phyloP scores from a whole-genome alignment of 2,113 vertebrate genomes.

The Oreocharis arfaki region DNA sequence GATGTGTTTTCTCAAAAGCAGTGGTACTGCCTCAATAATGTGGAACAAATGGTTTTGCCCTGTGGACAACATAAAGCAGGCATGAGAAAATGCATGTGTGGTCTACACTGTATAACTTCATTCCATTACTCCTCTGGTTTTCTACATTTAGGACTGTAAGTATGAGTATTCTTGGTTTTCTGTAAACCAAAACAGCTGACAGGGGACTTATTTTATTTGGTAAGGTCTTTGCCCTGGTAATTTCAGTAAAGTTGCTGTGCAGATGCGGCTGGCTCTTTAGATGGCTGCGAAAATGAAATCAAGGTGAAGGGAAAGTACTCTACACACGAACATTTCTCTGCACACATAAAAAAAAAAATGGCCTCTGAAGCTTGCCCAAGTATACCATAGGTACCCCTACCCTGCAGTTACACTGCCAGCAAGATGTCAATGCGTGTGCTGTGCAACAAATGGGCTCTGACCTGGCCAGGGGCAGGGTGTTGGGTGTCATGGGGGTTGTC shows the following conservation, averaged over 20 bases:
- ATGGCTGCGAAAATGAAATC: background rate
- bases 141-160: background rate
- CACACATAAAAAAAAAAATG: background rate
- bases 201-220: slow-evolving; percentile 17
- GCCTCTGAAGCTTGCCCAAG: background rate
- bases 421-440: accelerated
- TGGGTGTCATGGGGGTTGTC: accelerated
- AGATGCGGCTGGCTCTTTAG: background rate
- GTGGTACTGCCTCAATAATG: background rate
- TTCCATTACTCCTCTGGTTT: slow-evolving; percentile 6
- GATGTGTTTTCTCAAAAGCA: slow-evolving; percentile 9
- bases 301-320: background rate
- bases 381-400: background rate
- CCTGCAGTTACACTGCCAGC: background rate
- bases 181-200: slow-evolving; percentile 22
- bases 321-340: background rate
- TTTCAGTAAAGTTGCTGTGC: background rate
- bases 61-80: background rate
- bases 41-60: background rate
- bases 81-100: background rate
- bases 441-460: background rate
- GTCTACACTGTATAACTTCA: background rate
- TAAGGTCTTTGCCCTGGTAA: slow-evolving; percentile 32
- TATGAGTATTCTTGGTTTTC: slow-evolving; percentile 20
- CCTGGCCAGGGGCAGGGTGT: background rate